Base-by-base conservation (phyloP, 64 coral and sea anemone genomes). In the Anthopleura sola region DNA sequence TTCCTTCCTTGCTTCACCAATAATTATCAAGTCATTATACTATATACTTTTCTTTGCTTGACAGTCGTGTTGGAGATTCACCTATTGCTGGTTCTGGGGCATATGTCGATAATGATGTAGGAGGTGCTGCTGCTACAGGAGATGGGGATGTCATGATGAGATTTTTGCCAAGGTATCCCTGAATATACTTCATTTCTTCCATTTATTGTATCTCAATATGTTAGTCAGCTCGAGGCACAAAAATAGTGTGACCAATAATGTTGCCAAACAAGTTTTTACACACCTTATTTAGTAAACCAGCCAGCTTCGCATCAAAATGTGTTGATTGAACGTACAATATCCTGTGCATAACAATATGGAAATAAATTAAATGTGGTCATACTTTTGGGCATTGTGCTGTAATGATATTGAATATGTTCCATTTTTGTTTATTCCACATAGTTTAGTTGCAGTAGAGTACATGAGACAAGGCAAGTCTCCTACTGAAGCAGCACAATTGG, bases 121-220 rank as follows among this genome's bases (percentile, higher is more conserved):
- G 97, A 49, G 97, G 89, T 68, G 97, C 97, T 18, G 97, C 97
- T 33, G 97, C 97, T 8, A 99, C 97, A 3, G 97, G 97, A 12
- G 93, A 99, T 95, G 97, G 97, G 36, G 97, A 99, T 37, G 40
- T 95, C 80, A 99, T 99, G 97, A 99, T 95, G 92, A 89, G 97
- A 49, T 99, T 99, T 90, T 60, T 99, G 80, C 97, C 97, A 38
- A 99, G 86, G 97, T 92, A 55, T 34, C 16, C n/a, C 23, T 37
- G 16, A 19, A 78, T 44, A 44, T 44, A 44, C 40, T 8, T 44
- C 9, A 44, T 44, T 44, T 44, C 40, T 44, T 44, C 40, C 40
- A 44, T 44, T 44, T 44, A 44, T 8, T 44, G 4, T 44, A 44
- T 44, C 4, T 44, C 40, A 44, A 44, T 44, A 44, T 44, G 4